Evolutionary conservation across 2,797 vertebrate genomes (phyloP).

Genomic region (Gymnothorax reevesii): DNA sequence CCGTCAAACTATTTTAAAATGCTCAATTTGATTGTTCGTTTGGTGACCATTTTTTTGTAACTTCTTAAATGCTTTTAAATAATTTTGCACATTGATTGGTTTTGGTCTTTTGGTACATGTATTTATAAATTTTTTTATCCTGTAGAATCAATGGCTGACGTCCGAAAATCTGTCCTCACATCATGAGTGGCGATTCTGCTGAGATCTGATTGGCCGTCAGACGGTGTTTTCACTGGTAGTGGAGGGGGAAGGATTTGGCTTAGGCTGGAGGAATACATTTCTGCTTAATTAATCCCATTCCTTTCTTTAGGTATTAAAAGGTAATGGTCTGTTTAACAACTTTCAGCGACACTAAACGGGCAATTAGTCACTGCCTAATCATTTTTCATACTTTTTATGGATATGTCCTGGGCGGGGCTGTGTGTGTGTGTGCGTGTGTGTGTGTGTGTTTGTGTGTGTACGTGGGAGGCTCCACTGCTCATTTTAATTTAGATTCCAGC

Average conservation of each 20-base stretch:
- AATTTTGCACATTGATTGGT: slow-evolving; percentile 36
- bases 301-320: slow-evolving; percentile 79
- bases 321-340: slow-evolving; percentile 82
- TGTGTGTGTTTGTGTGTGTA: slow-evolving; percentile 53
- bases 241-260: slow-evolving; percentile 65
- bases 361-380: slow-evolving; percentile 80
- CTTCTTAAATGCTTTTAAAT: neutral
- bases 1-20: neutral
- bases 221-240: slow-evolving; percentile 65
- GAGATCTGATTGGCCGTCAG: slow-evolving; percentile 59
- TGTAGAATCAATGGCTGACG: slow-evolving; percentile 50
- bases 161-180: slow-evolving; percentile 58
- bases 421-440: slow-evolving; percentile 53
- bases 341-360: slow-evolving; percentile 76
- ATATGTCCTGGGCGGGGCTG: slow-evolving; percentile 58
- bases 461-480: slow-evolving; percentile 55
- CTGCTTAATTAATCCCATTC: slow-evolving; percentile 68
- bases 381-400: slow-evolving; percentile 78
- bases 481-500: slow-evolving; percentile 45
- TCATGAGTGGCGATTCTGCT: slow-evolving; percentile 65
- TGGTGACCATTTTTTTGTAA: neutral
- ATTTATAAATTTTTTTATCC: slow-evolving; percentile 54
- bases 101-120: slow-evolving; percentile 47
- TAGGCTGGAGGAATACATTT: slow-evolving; percentile 74
- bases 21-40: neutral